Evolutionary conservation across 2,113 vertebrate species (phyloP).

Genomic region (Indicator indicator): DNA sequence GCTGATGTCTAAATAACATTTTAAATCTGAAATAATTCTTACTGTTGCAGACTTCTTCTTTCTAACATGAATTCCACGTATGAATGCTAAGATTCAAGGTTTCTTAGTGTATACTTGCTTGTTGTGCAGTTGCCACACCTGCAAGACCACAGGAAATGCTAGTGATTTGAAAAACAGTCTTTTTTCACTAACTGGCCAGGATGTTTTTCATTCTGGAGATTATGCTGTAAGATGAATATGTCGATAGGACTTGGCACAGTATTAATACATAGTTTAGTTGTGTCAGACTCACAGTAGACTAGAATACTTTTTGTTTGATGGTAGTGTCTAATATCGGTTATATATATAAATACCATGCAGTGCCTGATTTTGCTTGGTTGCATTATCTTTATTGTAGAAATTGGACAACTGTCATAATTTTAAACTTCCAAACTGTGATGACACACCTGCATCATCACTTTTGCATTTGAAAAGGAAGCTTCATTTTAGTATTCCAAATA

Average conservation of each 20-base stretch:
- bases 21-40: not conserved
- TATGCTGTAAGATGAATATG: not conserved
- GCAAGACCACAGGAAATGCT: not conserved
- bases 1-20: not conserved
- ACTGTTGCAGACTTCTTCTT: not conserved
- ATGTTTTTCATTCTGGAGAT: not conserved
- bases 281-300: not conserved
- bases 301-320: not conserved
- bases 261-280: not conserved
- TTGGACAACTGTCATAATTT: not conserved
- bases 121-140: not conserved
- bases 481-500: not conserved
- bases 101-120: not conserved
- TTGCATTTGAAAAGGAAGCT: not conserved
- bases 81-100: not conserved
- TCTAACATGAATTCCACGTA: not conserved
- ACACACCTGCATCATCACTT: not conserved
- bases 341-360: not conserved
- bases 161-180: not conserved
- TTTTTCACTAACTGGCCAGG: not conserved
- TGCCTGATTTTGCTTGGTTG: not conserved
- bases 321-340: not conserved
- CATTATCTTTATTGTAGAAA: not conserved
- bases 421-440: not conserved
- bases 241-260: not conserved